A percentile compares a stretch with the other conserved stretches of the same genome.
Conservation (phyloP, 2,113 vertebrate species). For the Ceyx margarethae region DNA sequence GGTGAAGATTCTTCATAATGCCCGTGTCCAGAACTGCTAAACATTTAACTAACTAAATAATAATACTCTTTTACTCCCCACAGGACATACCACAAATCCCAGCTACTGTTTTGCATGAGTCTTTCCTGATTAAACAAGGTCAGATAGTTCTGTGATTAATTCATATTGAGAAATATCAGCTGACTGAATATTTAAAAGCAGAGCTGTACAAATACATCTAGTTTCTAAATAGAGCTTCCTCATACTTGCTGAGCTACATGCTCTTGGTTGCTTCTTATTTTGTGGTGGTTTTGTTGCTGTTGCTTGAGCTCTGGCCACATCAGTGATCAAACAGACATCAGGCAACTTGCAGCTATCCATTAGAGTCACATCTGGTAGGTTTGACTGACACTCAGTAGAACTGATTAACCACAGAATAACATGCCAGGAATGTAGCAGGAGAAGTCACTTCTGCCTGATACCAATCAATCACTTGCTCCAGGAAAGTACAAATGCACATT, state of each 20-base stretch:
- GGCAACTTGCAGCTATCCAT: constrained; percentile 14
- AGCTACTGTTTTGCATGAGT: background rate
- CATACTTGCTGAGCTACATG: background rate
- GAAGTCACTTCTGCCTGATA: constrained; percentile 44
- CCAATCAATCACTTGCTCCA: constrained; percentile 14
- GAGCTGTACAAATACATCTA: background rate
- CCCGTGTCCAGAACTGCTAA: background rate
- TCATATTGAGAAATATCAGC: background rate
- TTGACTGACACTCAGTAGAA: constrained; percentile 23
- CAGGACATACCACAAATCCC: background rate
- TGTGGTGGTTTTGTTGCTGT: background rate
- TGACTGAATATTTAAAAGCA: background rate
- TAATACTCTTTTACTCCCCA: background rate
- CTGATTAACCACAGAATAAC: constrained; percentile 29
- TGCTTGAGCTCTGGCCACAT: background rate
- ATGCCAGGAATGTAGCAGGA: constrained; percentile 35
- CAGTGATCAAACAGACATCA: constrained; percentile 23
- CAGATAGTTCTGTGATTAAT: background rate
- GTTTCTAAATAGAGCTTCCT: background rate
- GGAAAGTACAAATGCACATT: constrained; percentile 48
- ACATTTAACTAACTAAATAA: background rate
- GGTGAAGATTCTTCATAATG: background rate
- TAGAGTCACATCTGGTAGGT: constrained; percentile 46
- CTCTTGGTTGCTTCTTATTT: background rate
- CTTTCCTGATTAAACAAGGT: background rate